A percentile compares a stretch with the other conserved stretches of the same genome.
Evolutionary conservation across 2,888 invertebrate genomes (phyloP).

Genomic region (Napeogenes sylphis): DNA sequence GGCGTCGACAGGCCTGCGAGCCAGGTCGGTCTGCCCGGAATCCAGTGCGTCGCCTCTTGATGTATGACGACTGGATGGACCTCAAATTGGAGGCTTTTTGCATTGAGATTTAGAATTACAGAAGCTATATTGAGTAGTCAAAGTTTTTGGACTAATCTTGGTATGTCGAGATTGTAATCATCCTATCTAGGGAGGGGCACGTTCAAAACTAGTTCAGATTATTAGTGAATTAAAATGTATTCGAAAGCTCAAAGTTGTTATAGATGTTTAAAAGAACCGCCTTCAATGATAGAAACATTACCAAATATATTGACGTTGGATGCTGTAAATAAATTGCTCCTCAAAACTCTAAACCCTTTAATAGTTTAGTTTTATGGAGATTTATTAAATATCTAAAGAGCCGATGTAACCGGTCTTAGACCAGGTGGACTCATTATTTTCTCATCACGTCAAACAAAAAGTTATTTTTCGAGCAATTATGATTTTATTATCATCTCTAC

Average conservation of each 20-base stretch:
- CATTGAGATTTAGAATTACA: background rate
- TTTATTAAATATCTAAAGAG: slow-evolving; percentile 17
- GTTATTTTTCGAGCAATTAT: slow-evolving; percentile 24
- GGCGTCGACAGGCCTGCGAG: slow-evolving; percentile 69
- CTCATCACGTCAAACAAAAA: slow-evolving; percentile 34
- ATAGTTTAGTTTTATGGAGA: slow-evolving; percentile 1
- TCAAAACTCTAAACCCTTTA: slow-evolving; percentile 1
- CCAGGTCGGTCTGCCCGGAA: slow-evolving; percentile 57
- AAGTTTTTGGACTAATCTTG: too few species aligned
- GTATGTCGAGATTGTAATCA: too few species aligned
- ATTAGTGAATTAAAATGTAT: too few species aligned
- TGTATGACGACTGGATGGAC: slow-evolving; percentile 43
- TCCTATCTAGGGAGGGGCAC: too few species aligned
- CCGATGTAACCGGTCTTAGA: slow-evolving; percentile 27
- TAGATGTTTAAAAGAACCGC: too few species aligned
- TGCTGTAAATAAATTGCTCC: background rate
- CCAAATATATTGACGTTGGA: background rate
- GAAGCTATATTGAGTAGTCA: too few species aligned
- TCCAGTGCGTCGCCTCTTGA: slow-evolving; percentile 68
- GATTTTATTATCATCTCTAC: slow-evolving; percentile 16
- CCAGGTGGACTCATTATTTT: slow-evolving; percentile 32
- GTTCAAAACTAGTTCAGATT: too few species aligned
- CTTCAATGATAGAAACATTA: background rate
- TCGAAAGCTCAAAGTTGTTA: too few species aligned
- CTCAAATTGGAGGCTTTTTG: background rate